A percentile compares a stretch with the other conserved stretches of the same genome.
phyloP scores from a whole-genome alignment of 1,140 invertebrate species.

The Muscidifurax raptorellus region DNA sequence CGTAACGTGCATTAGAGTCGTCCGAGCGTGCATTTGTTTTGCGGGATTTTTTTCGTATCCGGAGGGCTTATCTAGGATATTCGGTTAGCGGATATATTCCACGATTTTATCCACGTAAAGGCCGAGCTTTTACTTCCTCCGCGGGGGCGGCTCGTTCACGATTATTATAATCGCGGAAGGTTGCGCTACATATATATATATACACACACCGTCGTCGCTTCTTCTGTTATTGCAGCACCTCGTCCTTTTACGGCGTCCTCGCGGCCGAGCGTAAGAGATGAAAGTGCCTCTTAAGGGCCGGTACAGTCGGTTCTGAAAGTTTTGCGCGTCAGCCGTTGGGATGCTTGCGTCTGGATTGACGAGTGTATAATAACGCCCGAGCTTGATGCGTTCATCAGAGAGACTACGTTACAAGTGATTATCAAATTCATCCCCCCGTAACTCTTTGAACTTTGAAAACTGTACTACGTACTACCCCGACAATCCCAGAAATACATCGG shows the following conservation, averaged over 20 bases:
- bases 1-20: background rate
- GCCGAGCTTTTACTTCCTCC: constrained; percentile 7
- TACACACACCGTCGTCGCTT: too few species aligned
- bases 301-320: background rate
- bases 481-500: too few species aligned
- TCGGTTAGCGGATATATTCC: too few species aligned
- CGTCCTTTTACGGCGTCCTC: constrained; percentile 1
- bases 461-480: too few species aligned
- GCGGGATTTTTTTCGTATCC: background rate
- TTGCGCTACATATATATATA: too few species aligned
- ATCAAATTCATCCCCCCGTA: too few species aligned
- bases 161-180: constrained; percentile 37
- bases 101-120: background rate
- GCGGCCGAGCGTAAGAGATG: background rate
- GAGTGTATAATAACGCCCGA: background rate
- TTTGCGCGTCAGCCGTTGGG: background rate
- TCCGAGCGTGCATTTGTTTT: background rate
- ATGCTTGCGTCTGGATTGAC: background rate
- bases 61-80: too few species aligned
- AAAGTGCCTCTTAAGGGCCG: background rate
- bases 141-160: background rate
- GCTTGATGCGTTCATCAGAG: too few species aligned
- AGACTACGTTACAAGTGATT: too few species aligned
- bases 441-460: background rate
- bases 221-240: background rate